Conservation (phyloP, 2,888 invertebrate species). For the Microctonus brassicae region DNA sequence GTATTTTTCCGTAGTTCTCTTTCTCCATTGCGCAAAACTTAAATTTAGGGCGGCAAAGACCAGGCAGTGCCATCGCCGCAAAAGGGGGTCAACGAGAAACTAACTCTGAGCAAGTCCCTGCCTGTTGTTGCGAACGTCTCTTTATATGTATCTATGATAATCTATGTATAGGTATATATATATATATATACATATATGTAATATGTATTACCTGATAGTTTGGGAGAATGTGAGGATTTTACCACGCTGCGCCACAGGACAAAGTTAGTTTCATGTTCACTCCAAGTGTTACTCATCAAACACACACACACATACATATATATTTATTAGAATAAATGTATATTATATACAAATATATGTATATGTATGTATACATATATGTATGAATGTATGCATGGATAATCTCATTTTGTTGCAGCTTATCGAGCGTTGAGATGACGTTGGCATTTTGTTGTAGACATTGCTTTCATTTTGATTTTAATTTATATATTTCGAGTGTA, state of each 20-base stretch:
- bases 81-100: constrained; percentile 30
- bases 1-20: constrained; percentile 3
- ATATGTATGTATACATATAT: background rate
- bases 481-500: background rate
- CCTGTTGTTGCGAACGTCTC: background rate
- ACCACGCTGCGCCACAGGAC: background rate
- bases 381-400: too few relatives aligned
- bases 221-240: background rate
- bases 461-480: background rate
- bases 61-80: constrained; percentile 35
- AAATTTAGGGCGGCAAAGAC: constrained; percentile 33
- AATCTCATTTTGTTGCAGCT: too few relatives aligned
- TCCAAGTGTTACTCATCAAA: constrained; percentile 1
- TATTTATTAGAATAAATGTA: too few relatives aligned
- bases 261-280: constrained; percentile 13
- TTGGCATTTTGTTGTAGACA: background rate
- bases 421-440: background rate
- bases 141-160: background rate
- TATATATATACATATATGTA: too few relatives aligned
- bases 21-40: constrained; percentile 23
- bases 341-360: too few relatives aligned
- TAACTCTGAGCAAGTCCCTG: constrained; percentile 7
- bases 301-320: background rate
- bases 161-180: too few relatives aligned
- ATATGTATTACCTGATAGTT: background rate